Evolutionary conservation across 1,140 invertebrate species (phyloP), one percentile per base, ranked within the genome.

Genomic region (Listronotus bonariensis): DNA sequence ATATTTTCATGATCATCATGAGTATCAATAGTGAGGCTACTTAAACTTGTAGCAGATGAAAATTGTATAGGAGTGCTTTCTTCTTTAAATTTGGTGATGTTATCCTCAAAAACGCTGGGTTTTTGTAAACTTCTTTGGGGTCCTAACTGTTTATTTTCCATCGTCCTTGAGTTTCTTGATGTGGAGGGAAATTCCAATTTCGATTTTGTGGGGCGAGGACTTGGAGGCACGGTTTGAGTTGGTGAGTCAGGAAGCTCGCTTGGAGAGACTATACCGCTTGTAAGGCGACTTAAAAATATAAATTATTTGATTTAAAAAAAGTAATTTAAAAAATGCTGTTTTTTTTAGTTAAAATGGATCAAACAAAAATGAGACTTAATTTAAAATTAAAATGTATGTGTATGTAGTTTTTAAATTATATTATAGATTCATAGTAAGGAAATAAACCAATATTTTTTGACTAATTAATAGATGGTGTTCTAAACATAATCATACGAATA

Each of bases 161-260:
- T 1, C 3, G 26, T 15, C 36, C 46, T 34, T 6, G 34, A 9
- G 17, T 48, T 36, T 65, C 65, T 70, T 1, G 70, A 70, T 34
- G 72, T 66, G 14, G 62, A 66, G 8, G 70, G 76, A 62, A 74
- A 76, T 6, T 70, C 62, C 45, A 71, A 38, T 59, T 69, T 61
- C 8, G 57, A 36, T 62, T 74, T 74, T 26, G 70, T 65, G 15
- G 71, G 67, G 42, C 68, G 69, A 12, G 86, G 88, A 68, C 87
- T 91, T 32, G 87, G 86, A 17, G 89, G 88, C 65, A 88, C 84
- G 36, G 89, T 93, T 77, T 94, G 92, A 0, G 92, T 91, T 0
- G 95, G 95, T 0, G 95, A 97, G 80, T 97, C 95, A 1, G 95
- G 95, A 32, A 97, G 82, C 77, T 97, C 95, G 72, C 91, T 93